phyloP scores from a whole-genome alignment of 2,888 invertebrate genomes.

The Scaptomyza cyrtandrae region DNA sequence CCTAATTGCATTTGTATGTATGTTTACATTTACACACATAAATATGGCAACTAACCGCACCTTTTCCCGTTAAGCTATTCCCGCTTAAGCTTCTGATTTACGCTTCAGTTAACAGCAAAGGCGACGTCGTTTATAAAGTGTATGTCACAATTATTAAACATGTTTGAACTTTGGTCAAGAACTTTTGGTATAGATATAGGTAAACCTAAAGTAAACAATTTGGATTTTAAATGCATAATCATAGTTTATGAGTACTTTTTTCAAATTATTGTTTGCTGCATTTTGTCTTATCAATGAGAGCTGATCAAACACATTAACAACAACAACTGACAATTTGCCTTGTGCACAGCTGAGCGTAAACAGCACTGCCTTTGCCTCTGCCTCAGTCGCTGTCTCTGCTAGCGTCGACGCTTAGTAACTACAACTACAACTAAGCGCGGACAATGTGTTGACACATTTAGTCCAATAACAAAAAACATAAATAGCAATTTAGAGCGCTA shows the following conservation, averaged over 20 bases:
- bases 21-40: slow-evolving; percentile 1
- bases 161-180: no score
- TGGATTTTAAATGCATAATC: background rate
- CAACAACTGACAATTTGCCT: slow-evolving; percentile 27
- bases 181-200: background rate
- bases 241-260: background rate
- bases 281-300: slow-evolving; percentile 24
- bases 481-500: slow-evolving; percentile 38
- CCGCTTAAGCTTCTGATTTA: slow-evolving; percentile 57
- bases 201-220: background rate
- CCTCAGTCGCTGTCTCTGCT: slow-evolving; percentile 14
- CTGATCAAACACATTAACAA: slow-evolving; percentile 32
- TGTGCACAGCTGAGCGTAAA: slow-evolving; percentile 60
- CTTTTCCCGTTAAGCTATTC: slow-evolving; percentile 67
- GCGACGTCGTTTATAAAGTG: background rate
- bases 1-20: background rate
- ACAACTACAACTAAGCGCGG: slow-evolving; percentile 54
- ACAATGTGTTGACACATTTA: slow-evolving; percentile 72
- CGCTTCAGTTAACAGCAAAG: slow-evolving; percentile 57
- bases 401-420: slow-evolving; percentile 54
- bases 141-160: background rate
- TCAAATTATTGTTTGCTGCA: slow-evolving; percentile 31
- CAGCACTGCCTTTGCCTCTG: slow-evolving; percentile 16
- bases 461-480: slow-evolving; percentile 21
- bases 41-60: slow-evolving; percentile 56